A percentile compares a stretch with the other conserved stretches of the same genome.
Conservation (phyloP, 92 coral and sea anemone genomes). For the Epizoanthus scotinus region DNA sequence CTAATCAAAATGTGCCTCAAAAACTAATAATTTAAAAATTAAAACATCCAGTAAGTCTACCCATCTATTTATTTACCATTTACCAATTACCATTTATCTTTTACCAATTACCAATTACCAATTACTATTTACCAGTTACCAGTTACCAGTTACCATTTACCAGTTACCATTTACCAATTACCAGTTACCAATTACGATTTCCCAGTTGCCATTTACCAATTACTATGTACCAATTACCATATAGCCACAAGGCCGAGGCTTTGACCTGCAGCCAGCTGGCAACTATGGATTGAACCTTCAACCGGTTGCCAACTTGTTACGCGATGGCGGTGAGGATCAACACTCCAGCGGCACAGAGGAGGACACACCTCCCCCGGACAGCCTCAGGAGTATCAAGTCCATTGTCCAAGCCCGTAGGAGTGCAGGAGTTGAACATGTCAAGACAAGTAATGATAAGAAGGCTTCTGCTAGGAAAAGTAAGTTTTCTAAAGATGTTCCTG, state of each 20-base stretch:
- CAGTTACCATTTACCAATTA: too few relatives aligned
- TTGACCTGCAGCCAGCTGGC: constrained; percentile 61
- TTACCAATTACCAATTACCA: too few relatives aligned
- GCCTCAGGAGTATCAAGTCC: constrained; percentile 86
- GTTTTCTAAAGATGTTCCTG: constrained; percentile 33
- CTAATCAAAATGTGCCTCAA: too few relatives aligned
- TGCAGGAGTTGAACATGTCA: constrained; percentile 53
- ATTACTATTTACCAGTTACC: too few relatives aligned
- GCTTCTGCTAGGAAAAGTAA: constrained; percentile 46
- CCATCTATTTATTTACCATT: neutral
- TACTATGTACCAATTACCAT: too few relatives aligned
- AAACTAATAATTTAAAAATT: too few relatives aligned
- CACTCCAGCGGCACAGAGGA: constrained; percentile 56
- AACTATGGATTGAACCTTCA: constrained; percentile 61
- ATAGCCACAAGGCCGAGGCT: constrained; percentile 45
- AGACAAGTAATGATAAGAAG: constrained; percentile 47
- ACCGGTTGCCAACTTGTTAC: constrained; percentile 42
- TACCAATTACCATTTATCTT: too few relatives aligned
- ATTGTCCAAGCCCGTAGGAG: constrained; percentile 73
- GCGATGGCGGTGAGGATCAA: constrained; percentile 28
- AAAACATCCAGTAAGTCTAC: too few relatives aligned
- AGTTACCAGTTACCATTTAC: too few relatives aligned
- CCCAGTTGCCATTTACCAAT: too few relatives aligned
- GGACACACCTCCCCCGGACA: constrained; percentile 94
- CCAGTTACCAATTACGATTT: too few relatives aligned